Evolutionary conservation across 2,113 vertebrate species (phyloP), one percentile per base, ranked within the genome.

Genomic region (Cisticola juncidis): DNA sequence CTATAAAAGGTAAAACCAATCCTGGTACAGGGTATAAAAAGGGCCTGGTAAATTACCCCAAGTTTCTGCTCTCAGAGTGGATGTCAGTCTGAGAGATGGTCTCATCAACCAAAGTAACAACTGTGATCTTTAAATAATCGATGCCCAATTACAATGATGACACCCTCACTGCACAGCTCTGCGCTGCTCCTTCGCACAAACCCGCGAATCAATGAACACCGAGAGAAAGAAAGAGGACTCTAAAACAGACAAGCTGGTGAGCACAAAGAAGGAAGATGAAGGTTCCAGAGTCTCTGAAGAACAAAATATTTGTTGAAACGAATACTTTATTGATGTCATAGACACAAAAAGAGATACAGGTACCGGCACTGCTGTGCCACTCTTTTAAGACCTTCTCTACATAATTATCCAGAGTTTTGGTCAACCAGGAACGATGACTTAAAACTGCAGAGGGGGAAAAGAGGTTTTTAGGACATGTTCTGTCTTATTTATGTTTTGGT

Each of bases 71-170:
- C 60, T 92, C 35, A 47, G 72, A 62, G 51, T 81, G 26, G 38
- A 58, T 93, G 88, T 94, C 74, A 85, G 68, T 81, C 90, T 95
- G 86, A 94, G 91, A 92, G 82, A 92, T 70, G 51, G 45, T 73
- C 64, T 95, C 92, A 92, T 94, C 96, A 95, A 77, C 82, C 68
- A 86, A 91, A 92, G 90, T 65, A 94, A 86, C 74, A 88, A 90
- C 71, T 83, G 58, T 80, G 79, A 36, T 96, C 60, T 95, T 96
- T 96, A 94, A 94, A 90, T 94, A 95, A 94, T 94, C 58, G 2
- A 94, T 97, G 94, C 47, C 74, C 86, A 85, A 51, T 97, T 97
- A 83, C 82, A 80, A 8, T 88, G 95, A 90, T 51, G 82, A 90
- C 79, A 77, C 54, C 90, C 45, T 92, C 3, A 4, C 45, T 88